Conservation (phyloP, 2,888 invertebrate species). For the Colletes collaris region DNA sequence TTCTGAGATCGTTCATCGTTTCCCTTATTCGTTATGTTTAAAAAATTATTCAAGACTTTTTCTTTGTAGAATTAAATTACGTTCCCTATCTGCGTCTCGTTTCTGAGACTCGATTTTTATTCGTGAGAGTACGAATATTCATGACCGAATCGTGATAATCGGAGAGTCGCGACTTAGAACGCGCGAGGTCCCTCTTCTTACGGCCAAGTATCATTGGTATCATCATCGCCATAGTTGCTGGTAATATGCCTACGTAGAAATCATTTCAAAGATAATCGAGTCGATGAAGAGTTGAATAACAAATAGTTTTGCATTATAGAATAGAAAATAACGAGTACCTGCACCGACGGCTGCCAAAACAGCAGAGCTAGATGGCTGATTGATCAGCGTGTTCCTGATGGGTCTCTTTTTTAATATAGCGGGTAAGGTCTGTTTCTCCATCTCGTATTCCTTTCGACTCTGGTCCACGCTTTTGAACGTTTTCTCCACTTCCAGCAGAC, state of each 20-base stretch:
- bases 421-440: constrained; percentile 77
- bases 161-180: constrained; percentile 3
- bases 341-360: constrained; percentile 90
- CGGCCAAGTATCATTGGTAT: constrained; percentile 90
- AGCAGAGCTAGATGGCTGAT: constrained; percentile 85
- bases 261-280: neutral
- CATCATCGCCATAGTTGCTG: constrained; percentile 92
- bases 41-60: constrained; percentile 6
- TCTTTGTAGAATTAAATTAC: neutral
- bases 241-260: constrained; percentile 86
- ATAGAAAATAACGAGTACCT: constrained; percentile 73
- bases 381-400: constrained; percentile 79
- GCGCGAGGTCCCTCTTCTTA: constrained; percentile 75
- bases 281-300: too few relatives aligned
- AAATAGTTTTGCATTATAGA: too few relatives aligned
- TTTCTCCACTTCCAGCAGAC: constrained; percentile 89
- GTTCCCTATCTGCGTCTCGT: constrained; percentile 19
- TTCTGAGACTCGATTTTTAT: neutral
- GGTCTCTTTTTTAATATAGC: constrained; percentile 72
- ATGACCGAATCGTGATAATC: constrained; percentile 18
- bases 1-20: neutral
- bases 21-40: neutral
- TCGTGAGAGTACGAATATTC: constrained; percentile 25
- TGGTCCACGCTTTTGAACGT: constrained; percentile 89
- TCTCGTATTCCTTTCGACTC: constrained; percentile 83